Conservation (phyloP, 1,140 invertebrate genomes). For the Eubasilissa regina region DNA sequence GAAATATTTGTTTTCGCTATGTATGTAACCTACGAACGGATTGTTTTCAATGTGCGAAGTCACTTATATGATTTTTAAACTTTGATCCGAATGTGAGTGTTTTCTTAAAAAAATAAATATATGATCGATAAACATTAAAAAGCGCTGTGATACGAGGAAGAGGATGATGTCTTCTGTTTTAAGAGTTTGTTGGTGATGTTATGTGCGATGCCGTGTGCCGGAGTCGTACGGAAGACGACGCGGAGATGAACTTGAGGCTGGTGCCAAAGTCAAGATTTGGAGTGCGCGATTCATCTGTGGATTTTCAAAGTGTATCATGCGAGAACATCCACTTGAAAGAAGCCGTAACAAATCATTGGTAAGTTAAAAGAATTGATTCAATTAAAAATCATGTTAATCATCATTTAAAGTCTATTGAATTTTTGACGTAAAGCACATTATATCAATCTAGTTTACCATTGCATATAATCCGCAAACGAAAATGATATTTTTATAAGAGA, state of each 20-base stretch:
- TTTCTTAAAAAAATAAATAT: no score
- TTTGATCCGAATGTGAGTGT: no score
- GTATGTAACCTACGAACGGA: no score
- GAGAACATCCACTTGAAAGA: background rate
- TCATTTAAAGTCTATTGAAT: no score
- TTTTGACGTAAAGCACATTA: no score
- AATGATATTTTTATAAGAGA: no score
- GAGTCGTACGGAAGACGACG: background rate
- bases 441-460: no score
- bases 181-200: background rate
- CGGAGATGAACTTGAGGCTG: conserved; percentile 9
- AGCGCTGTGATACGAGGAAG: background rate
- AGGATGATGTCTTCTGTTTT: background rate
- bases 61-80: no score
- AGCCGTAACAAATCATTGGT: conserved; percentile 24
- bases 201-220: background rate
- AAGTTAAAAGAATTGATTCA: conserved; percentile 2
- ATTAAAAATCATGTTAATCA: no score
- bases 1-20: background rate
- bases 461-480: no score
- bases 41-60: no score
- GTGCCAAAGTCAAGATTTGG: conserved; percentile 20
- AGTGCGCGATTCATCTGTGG: background rate
- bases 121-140: no score
- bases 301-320: conserved; percentile 33